Evolutionary conservation across 2,888 invertebrate genomes (phyloP), one percentile per base, ranked within the genome.

Genomic region (Mythimna ferrago): DNA sequence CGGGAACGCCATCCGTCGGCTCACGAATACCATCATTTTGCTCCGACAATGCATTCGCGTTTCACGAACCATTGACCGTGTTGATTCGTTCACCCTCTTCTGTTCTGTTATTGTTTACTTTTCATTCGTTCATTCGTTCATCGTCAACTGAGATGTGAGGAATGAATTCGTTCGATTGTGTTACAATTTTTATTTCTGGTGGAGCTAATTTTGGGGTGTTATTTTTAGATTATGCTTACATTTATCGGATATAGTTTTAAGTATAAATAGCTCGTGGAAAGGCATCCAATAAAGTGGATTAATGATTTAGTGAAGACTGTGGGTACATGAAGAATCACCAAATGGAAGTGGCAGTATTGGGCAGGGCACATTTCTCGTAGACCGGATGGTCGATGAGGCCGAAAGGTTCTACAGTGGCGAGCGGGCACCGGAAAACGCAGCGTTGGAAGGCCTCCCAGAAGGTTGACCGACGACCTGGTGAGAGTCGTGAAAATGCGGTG

Each of bases 11-110:
- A 66, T 69, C 35, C 61, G 26, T 64, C 69, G 60, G 56, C 56
- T 51, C 64, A 58, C 48, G 44, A 54, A 41, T 19, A 38, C 53
- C 38, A 71, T 44, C 66, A 56, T 44, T 69, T 56, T 56, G 48
- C 26, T 70, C 41, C 70, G 26, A 62, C 73, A 68, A 64, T 63
- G 63, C 63, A 75, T 75, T 66, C 65, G 78, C 21, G 75, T 85
- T 87, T 81, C 82, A 86, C 88, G 83, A 81, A 76, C 85, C 87
- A 86, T 79, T 81, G 86, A 66, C 75, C 69, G 64, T 79, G 69
- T 81, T 86, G 87, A 87, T 80, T 80, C 79, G 61, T 73, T 72
- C 62, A 76, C 48, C 76, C 78, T 54, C 75, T 71, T 73, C 78
- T 72, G 54, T 80, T 73, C 26, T 71, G 66, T 74, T 76, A 75